A percentile compares a stretch with the other conserved stretches of the same genome.
These are phyloP conservation scores for Manacus vitellinus DNA, from an alignment of 2,113 vertebrate genomes.

Conservation along the genomic window DNA sequence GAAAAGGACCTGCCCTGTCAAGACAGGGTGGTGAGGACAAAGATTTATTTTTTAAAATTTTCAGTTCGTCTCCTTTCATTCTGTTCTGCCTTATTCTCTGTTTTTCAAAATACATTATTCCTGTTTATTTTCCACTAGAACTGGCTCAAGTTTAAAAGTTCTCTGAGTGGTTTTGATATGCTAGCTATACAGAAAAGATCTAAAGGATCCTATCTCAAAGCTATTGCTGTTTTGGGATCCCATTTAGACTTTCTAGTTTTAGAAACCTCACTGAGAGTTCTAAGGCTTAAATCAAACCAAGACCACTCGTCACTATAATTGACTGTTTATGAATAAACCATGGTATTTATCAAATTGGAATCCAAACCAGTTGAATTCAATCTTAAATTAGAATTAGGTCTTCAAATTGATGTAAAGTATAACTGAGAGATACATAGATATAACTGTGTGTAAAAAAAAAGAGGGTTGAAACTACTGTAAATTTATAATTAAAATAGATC, in stretches of 20 bases:
- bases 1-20: background rate
- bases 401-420: background rate
- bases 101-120: background rate
- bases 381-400: background rate
- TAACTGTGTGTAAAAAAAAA: background rate
- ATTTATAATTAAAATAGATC: background rate
- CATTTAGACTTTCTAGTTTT: background rate
- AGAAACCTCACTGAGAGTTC: background rate
- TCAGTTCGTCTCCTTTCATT: background rate
- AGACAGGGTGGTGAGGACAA: background rate
- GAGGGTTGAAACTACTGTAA: background rate
- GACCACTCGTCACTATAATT: background rate
- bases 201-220: background rate
- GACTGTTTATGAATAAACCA: background rate
- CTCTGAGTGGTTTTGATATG: background rate
- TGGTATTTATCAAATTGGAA: background rate
- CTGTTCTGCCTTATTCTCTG: background rate
- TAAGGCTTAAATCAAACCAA: background rate
- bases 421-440: background rate
- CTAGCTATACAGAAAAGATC: background rate
- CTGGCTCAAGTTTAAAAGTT: background rate
- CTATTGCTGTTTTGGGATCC: background rate
- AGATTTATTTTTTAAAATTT: background rate
- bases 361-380: background rate
- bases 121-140: background rate